Evolutionary conservation across 2,797 vertebrate genomes (phyloP).

Genomic region (Cossypha dichroa): DNA sequence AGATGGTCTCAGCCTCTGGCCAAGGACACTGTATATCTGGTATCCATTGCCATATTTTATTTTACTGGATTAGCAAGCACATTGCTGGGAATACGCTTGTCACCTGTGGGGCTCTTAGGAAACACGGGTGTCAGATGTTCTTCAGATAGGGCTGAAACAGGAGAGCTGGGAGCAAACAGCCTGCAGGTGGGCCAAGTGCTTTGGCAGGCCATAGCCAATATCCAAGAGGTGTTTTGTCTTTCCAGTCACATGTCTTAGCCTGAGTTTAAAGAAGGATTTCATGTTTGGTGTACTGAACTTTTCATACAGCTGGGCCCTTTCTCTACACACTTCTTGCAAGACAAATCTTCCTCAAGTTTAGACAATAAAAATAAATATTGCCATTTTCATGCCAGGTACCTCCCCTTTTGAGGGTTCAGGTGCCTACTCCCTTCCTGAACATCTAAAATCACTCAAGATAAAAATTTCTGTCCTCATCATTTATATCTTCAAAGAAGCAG

Average conservation of each 20-base stretch:
- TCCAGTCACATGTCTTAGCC: neutral
- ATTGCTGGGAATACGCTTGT: neutral
- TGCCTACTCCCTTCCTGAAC: neutral
- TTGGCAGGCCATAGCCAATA: neutral
- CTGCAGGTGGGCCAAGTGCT: neutral
- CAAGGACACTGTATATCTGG: neutral
- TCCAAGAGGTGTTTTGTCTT: neutral
- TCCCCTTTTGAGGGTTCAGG: neutral
- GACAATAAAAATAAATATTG: neutral
- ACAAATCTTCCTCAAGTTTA: neutral
- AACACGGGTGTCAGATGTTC: neutral
- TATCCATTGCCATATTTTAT: neutral
- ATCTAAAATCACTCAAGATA: neutral
- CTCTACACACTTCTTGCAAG: neutral
- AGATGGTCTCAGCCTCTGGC: neutral
- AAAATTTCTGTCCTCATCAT: neutral
- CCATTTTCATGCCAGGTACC: neutral
- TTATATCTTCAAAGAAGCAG: neutral
- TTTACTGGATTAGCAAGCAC: neutral
- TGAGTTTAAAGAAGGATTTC: neutral
- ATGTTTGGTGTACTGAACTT: neutral
- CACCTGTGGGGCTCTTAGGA: neutral
- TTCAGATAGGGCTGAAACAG: neutral
- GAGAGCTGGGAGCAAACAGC: neutral
- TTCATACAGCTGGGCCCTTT: neutral